A percentile compares a stretch with the other conserved stretches of the same genome.
phyloP scores from a whole-genome alignment of 2,113 vertebrate genomes.

The Salvelinus sp. region DNA sequence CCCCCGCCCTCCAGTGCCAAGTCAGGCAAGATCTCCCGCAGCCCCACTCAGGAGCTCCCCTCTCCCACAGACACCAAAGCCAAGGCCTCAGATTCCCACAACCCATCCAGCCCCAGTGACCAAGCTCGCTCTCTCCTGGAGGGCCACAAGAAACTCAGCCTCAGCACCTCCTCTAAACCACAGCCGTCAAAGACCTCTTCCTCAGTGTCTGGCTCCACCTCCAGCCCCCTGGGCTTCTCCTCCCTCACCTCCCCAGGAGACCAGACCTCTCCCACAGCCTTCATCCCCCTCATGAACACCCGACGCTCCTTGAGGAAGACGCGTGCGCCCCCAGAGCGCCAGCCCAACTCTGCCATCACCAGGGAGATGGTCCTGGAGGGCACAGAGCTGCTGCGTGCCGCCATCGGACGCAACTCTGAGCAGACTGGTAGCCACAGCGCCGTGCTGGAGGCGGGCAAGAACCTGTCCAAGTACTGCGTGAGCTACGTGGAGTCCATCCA shows the following conservation, averaged over 20 bases:
- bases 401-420: constrained; percentile 90
- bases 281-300: constrained; percentile 89
- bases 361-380: constrained; percentile 88
- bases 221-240: constrained; percentile 51
- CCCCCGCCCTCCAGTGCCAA: constrained; percentile 77
- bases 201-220: constrained; percentile 44
- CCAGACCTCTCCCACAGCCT: constrained; percentile 75
- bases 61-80: constrained; percentile 69
- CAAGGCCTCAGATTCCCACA: constrained; percentile 52
- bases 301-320: constrained; percentile 92
- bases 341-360: constrained; percentile 85
- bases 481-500: constrained; percentile 97
- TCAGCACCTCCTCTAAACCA: constrained; percentile 80
- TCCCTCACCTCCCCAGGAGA: constrained; percentile 64
- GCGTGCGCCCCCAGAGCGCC: constrained; percentile 84
- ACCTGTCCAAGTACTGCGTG: constrained; percentile 91
- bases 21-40: constrained; percentile 77
- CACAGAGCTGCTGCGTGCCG: constrained; percentile 82
- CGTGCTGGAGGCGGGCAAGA: constrained; percentile 94
- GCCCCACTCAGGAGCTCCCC: constrained; percentile 78
- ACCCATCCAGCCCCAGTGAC: constrained; percentile 65
- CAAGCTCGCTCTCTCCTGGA: constrained; percentile 57
- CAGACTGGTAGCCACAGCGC: constrained; percentile 93
- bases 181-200: constrained; percentile 66
- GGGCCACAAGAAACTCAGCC: constrained; percentile 77